Evolutionary conservation across 2,888 invertebrate species (phyloP).

Genomic region (Plebejus argus): DNA sequence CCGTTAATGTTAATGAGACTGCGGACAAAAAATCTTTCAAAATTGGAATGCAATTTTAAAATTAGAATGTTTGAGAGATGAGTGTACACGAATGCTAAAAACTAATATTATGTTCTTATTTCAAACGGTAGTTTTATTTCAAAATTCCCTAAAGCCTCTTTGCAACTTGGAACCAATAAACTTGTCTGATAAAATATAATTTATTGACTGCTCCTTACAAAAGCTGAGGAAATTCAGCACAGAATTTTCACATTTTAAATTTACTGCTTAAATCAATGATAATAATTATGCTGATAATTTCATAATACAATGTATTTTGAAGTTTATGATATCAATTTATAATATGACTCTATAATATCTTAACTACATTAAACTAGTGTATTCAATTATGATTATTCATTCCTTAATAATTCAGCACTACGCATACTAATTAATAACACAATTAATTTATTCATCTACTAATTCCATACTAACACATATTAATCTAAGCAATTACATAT

Average conservation of each 20-base stretch:
- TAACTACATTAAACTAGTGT: not conserved
- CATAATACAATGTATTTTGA: too few relatives aligned
- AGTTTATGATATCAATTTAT: not conserved
- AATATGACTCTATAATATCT: not conserved
- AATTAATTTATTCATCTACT: constrained; percentile 5
- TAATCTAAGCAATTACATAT: constrained; percentile 9
- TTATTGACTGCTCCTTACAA: too few relatives aligned
- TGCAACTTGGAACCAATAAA: too few relatives aligned
- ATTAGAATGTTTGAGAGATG: constrained; percentile 9
- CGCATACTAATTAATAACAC: not conserved
- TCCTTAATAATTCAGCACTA: not conserved
- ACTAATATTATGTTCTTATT: not conserved
- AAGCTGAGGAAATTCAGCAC: not conserved
- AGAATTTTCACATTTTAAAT: not conserved
- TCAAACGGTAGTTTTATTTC: not conserved
- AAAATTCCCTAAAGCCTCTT: too few relatives aligned
- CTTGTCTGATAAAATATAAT: too few relatives aligned
- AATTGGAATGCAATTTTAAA: constrained; percentile 10
- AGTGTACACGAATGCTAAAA: not conserved
- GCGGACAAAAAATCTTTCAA: not conserved
- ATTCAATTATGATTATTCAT: not conserved
- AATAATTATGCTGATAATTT: too few relatives aligned
- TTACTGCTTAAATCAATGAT: too few relatives aligned
- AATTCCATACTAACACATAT: not conserved
- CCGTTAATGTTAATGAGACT: constrained; percentile 9